Evolutionary conservation across 2,888 invertebrate species (phyloP).

Genomic region (Tachina lurida): DNA sequence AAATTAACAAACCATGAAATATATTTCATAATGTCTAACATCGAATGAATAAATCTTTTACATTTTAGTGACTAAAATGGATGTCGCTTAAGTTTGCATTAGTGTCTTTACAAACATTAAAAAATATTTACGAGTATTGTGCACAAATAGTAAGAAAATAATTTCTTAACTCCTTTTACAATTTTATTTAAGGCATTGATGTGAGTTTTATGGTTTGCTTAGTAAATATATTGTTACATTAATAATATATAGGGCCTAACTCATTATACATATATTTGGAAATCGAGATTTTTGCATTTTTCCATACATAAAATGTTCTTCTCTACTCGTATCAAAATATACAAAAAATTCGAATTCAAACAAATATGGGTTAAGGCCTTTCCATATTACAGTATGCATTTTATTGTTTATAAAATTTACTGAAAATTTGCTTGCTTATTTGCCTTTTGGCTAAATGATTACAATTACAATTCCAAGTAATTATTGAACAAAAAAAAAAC

Average conservation of each 20-base stretch:
- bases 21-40: slow-evolving; percentile 20
- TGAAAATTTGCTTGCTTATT: slow-evolving; percentile 10
- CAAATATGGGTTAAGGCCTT: too few relatives aligned
- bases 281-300: too few relatives aligned
- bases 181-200: neutral
- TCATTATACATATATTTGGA: too few relatives aligned
- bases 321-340: too few relatives aligned
- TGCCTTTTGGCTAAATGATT: slow-evolving; percentile 41
- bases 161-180: neutral
- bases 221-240: too few relatives aligned
- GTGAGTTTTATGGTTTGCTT: neutral
- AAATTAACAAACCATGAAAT: slow-evolving; percentile 14
- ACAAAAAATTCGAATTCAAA: too few relatives aligned
- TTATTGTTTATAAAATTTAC: neutral
- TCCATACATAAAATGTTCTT: too few relatives aligned
- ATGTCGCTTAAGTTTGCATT: neutral
- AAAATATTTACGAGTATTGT: slow-evolving; percentile 37
- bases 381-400: neutral
- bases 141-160: slow-evolving; percentile 8
- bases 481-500: slow-evolving; percentile 9
- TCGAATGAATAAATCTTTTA: neutral
- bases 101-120: slow-evolving; percentile 2
- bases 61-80: neutral
- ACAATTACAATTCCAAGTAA: slow-evolving; percentile 39
- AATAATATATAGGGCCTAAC: too few relatives aligned